These are phyloP conservation scores for Dicaeum eximium DNA, from an alignment of 2,113 vertebrate genomes.

Conservation along the genomic window DNA sequence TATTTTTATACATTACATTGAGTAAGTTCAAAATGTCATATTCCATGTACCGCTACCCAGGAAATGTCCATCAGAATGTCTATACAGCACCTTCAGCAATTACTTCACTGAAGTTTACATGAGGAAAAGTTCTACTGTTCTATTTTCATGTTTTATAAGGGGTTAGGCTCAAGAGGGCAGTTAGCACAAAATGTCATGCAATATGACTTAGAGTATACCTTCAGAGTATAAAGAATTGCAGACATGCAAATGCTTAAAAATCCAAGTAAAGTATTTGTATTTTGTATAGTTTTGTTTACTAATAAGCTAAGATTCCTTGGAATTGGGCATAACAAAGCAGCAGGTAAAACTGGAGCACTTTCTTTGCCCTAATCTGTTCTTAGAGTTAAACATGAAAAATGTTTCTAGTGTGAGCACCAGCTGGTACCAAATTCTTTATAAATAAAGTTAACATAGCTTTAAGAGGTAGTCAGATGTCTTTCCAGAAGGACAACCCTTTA, in stretches of 20 bases:
- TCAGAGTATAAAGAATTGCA: not conserved
- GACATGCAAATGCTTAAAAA: not conserved
- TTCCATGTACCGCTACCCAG: not conserved
- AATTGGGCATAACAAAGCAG: not conserved
- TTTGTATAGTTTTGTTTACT: not conserved
- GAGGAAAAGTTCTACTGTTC: not conserved
- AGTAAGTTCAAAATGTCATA: not conserved
- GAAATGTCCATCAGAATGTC: not conserved
- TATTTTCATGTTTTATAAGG: not conserved
- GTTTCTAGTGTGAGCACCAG: not conserved
- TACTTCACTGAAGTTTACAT: constrained; percentile 3
- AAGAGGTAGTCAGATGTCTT: not conserved
- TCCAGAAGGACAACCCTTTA: not conserved
- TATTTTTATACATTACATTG: constrained; percentile 28
- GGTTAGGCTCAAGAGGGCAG: not conserved
- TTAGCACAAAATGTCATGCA: constrained; percentile 10
- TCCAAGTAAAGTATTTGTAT: not conserved
- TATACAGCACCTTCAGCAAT: not conserved
- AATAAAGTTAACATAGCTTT: constrained; percentile 7
- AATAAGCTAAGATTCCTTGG: not conserved
- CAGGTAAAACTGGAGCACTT: not conserved
- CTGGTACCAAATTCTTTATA: constrained; percentile 15
- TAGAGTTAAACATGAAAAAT: not conserved
- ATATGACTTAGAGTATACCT: not conserved
- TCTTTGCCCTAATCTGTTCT: not conserved